Evolutionary conservation across 1,140 invertebrate species (phyloP).

Genomic region (Brachionus calyciflorus): DNA sequence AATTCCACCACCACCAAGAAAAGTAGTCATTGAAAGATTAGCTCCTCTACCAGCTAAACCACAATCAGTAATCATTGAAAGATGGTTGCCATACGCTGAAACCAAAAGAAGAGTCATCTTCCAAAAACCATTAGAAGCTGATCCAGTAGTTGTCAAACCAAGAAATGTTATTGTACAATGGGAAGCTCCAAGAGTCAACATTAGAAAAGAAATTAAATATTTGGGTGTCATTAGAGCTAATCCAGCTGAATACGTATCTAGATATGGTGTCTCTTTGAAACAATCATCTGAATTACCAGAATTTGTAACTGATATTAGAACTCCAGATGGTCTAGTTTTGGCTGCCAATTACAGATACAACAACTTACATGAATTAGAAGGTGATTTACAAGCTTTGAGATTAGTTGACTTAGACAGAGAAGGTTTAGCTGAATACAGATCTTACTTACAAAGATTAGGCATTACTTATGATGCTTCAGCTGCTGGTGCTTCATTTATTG

Average conservation of each 20-base stretch:
- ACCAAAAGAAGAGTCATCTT: constrained; percentile 33
- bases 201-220: constrained; percentile 35
- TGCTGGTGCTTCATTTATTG: background rate
- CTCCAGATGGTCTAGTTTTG: constrained; percentile 4
- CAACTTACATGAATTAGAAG: constrained; percentile 36
- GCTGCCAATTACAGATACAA: constrained; percentile 45
- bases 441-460: constrained; percentile 35
- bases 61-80: constrained; percentile 38
- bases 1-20: constrained; percentile 46
- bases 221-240: constrained; percentile 41
- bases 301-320: constrained; percentile 28
- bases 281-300: background rate
- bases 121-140: constrained; percentile 13
- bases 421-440: constrained; percentile 40
- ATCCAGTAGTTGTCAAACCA: background rate
- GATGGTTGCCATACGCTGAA: constrained; percentile 45
- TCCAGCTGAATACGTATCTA: constrained; percentile 27
- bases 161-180: constrained; percentile 47
- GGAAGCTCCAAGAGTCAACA: constrained; percentile 12
- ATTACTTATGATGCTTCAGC: constrained; percentile 29
- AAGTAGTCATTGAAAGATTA: constrained; percentile 47
- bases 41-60: constrained; percentile 46
- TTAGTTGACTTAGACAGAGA: constrained; percentile 31
- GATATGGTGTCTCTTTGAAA: constrained; percentile 37
- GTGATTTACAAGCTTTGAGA: constrained; percentile 36